phyloP scores from a whole-genome alignment of 2,888 invertebrate genomes.

The Lithophane socia region DNA sequence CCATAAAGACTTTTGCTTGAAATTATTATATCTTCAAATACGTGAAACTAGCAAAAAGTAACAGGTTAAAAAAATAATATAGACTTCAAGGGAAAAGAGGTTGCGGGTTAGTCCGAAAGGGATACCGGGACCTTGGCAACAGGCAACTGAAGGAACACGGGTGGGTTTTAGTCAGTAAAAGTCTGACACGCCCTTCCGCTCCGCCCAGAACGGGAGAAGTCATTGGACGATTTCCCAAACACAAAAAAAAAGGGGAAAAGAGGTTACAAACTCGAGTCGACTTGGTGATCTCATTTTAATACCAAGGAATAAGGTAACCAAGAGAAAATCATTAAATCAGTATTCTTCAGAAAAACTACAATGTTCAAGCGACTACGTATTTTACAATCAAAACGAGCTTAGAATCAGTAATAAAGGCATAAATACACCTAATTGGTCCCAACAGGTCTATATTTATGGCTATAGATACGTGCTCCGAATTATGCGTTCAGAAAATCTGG shows the following conservation, averaged over 20 bases:
- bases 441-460: conserved; percentile 19
- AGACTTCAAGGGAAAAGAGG: neutral
- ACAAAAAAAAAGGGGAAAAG: no score
- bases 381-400: conserved; percentile 8
- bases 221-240: no score
- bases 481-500: conserved; percentile 1
- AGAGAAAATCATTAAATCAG: neutral
- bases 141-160: no score
- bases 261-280: neutral
- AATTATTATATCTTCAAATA: neutral
- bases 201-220: no score
- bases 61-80: neutral
- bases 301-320: neutral
- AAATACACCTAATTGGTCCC: conserved; percentile 39
- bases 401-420: conserved; percentile 38
- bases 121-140: no score
- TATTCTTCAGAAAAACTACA: neutral
- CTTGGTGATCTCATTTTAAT: neutral
- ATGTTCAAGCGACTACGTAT: neutral
- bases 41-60: neutral
- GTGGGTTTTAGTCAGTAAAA: no score
- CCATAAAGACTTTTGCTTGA: neutral
- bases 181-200: no score
- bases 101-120: no score
- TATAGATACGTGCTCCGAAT: conserved; percentile 55